These are phyloP conservation scores for Punctoribates punctum DNA, from an alignment of 2,888 invertebrate species.

Conservation along the genomic window DNA sequence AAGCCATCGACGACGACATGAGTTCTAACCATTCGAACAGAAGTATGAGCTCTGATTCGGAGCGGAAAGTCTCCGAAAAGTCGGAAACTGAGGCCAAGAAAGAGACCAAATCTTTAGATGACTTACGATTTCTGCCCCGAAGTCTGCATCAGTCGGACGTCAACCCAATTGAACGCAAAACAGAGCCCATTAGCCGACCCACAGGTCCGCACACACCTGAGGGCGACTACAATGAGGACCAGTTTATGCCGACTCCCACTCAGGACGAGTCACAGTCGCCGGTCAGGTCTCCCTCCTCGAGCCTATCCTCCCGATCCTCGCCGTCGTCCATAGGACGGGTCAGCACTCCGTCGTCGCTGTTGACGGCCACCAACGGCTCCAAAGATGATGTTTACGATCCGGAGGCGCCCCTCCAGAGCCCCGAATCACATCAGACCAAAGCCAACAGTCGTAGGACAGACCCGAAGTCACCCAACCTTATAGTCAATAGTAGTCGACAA, in stretches of 20 bases:
- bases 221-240: conserved; percentile 36
- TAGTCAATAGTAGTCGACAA: neutral
- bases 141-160: conserved; percentile 23
- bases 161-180: neutral
- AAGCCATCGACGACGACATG: neutral
- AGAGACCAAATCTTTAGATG: neutral
- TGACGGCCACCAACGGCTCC: neutral
- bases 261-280: conserved; percentile 42
- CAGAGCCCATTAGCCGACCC: conserved; percentile 52
- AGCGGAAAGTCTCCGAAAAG: neutral
- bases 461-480: neutral
- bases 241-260: conserved; percentile 42
- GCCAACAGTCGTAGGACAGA: conserved; percentile 5
- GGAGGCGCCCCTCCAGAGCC: conserved; percentile 46
- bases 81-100: neutral
- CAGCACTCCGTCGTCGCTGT: neutral
- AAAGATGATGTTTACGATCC: conserved; percentile 45
- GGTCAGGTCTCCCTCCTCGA: neutral
- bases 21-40: neutral
- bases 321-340: neutral
- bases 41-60: too few relatives aligned
- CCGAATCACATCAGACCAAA: conserved; percentile 15
- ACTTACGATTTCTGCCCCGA: conserved; percentile 37
- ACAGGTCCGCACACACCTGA: conserved; percentile 50
- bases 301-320: neutral